Conservation (phyloP, 2,113 vertebrate species). For the Pomatostomus ruficeps region DNA sequence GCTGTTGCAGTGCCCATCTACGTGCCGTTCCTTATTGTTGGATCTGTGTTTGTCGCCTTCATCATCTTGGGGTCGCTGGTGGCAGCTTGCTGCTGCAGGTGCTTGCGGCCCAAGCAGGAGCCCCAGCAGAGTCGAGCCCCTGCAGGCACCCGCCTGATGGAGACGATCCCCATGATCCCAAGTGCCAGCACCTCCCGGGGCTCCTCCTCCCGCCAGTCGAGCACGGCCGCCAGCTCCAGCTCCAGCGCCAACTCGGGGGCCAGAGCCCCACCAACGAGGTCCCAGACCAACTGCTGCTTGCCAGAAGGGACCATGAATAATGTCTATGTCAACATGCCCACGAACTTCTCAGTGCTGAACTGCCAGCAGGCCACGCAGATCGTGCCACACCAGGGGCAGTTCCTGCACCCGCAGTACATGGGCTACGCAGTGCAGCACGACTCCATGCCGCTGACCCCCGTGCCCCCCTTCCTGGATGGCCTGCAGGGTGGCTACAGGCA, state of each 20-base stretch:
- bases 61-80: conserved; percentile 92
- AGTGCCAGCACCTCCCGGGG: conserved; percentile 87
- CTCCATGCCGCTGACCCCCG: conserved; percentile 73
- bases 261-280: conserved; percentile 79
- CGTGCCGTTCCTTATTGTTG: conserved; percentile 95
- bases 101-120: conserved; percentile 95
- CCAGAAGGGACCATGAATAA: conserved; percentile 88
- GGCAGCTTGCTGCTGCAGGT: conserved; percentile 94
- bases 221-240: conserved; percentile 94
- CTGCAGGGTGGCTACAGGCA: conserved; percentile 85
- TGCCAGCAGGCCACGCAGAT: conserved; percentile 97
- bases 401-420: conserved; percentile 90
- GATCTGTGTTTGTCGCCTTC: conserved; percentile 94
- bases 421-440: conserved; percentile 86
- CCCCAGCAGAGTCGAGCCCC: conserved; percentile 79
- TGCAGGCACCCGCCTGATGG: conserved; percentile 81
- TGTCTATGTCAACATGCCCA: conserved; percentile 96
- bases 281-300: conserved; percentile 92
- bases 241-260: conserved; percentile 86
- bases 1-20: conserved; percentile 90
- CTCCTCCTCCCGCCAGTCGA: conserved; percentile 94
- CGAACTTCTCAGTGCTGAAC: conserved; percentile 95
- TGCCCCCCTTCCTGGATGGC: conserved; percentile 81
- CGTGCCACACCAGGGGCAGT: conserved; percentile 93
- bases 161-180: conserved; percentile 98